Evolutionary conservation across 2,888 invertebrate genomes (phyloP).

Genomic region (Therioaphis trifolii): DNA sequence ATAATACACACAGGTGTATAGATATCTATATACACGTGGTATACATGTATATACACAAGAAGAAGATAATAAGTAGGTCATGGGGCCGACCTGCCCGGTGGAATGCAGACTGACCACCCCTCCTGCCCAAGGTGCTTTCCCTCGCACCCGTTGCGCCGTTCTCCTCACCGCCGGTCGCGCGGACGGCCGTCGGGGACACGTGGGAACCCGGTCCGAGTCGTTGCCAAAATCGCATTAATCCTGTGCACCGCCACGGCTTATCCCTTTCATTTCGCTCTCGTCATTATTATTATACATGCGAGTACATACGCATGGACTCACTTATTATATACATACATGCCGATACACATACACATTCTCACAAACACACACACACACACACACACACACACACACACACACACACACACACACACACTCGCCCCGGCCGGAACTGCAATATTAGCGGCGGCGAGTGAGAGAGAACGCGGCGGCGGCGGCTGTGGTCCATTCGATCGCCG

Average conservation of each 20-base stretch:
- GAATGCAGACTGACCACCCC: conserved; percentile 60
- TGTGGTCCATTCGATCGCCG: conserved; percentile 10
- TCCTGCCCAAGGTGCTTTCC: conserved; percentile 58
- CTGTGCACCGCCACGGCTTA: conserved; percentile 10
- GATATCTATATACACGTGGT: too few relatives aligned
- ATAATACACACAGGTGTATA: not conserved
- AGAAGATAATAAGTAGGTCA: conserved; percentile 52
- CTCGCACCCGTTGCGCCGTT: conserved; percentile 9
- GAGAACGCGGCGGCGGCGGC: conserved; percentile 23
- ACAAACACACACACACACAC: not conserved
- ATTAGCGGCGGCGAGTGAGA: not conserved
- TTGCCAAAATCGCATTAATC: conserved; percentile 51
- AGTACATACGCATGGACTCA: not conserved
- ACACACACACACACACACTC: not conserved
- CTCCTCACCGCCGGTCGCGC: not conserved
- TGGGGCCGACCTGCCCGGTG: conserved; percentile 59
- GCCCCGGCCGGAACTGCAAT: conserved; percentile 31
- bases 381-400: not conserved
- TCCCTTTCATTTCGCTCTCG: conserved; percentile 50
- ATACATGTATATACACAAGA: not conserved
- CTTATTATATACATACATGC: not conserved
- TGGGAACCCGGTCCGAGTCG: conserved; percentile 37
- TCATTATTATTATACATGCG: not conserved
- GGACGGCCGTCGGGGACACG: conserved; percentile 49
- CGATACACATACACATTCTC: too few relatives aligned